Conservation (phyloP, 1,140 invertebrate genomes). For the Maconellicoccus hirsutus region DNA sequence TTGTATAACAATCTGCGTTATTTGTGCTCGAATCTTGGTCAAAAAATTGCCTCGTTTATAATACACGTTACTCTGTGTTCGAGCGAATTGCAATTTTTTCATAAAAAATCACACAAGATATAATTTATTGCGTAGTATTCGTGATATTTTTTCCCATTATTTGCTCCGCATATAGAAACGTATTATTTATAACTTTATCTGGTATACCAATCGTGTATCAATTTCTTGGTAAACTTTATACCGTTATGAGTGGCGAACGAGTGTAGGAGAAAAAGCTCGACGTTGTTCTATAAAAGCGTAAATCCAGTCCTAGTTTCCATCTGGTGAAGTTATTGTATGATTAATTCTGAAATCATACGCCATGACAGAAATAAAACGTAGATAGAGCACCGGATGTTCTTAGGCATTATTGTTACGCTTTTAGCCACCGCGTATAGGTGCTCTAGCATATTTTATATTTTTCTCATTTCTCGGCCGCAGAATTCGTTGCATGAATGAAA, state of each 20-base stretch:
- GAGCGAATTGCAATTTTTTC: too few species aligned
- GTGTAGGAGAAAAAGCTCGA: not conserved
- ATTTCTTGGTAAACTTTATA: not conserved
- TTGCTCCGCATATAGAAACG: not conserved
- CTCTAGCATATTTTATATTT: not conserved
- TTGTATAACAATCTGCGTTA: too few species aligned
- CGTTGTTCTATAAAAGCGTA: not conserved
- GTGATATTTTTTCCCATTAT: not conserved
- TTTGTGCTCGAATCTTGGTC: too few species aligned
- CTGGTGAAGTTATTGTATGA: not conserved
- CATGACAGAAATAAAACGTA: constrained; percentile 9
- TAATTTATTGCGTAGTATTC: not conserved
- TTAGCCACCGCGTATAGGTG: not conserved
- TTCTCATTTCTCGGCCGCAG: not conserved
- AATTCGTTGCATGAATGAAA: not conserved
- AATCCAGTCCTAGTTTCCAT: not conserved
- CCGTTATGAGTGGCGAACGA: not conserved
- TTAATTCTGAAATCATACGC: not conserved
- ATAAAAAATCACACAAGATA: not conserved
- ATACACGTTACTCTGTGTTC: too few species aligned
- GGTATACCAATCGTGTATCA: not conserved
- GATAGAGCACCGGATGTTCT: not conserved
- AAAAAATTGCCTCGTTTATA: too few species aligned
- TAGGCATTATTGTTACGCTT: constrained; percentile 2
- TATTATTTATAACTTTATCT: not conserved